Conservation (phyloP, 2,797 vertebrate genomes). For the Micrastur ruficollis region DNA sequence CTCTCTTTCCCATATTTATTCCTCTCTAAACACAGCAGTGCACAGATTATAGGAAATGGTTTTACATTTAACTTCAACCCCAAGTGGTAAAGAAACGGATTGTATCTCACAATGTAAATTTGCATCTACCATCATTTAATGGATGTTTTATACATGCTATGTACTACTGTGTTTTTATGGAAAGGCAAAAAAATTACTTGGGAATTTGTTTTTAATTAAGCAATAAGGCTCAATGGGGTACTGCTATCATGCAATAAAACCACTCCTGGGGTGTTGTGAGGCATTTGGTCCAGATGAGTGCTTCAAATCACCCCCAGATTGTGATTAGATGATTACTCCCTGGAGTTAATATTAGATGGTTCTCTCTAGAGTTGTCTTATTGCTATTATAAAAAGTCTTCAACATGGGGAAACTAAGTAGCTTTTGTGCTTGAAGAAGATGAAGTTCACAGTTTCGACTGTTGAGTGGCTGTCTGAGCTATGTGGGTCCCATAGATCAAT, state of each 20-base stretch:
- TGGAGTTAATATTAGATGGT: constrained; percentile 51
- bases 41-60: constrained; percentile 33
- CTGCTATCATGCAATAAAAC: constrained; percentile 64
- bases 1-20: constrained; percentile 27
- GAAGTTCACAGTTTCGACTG: background rate
- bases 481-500: background rate
- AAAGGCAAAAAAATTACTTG: constrained; percentile 67
- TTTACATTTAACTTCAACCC: constrained; percentile 52
- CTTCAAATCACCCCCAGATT: constrained; percentile 71
- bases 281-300: constrained; percentile 67
- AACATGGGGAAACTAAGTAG: constrained; percentile 30
- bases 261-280: constrained; percentile 65
- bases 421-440: constrained; percentile 30
- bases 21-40: constrained; percentile 46
- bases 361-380: constrained; percentile 61
- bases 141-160: constrained; percentile 49
- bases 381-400: constrained; percentile 64
- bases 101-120: constrained; percentile 30
- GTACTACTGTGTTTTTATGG: constrained; percentile 58
- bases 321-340: constrained; percentile 72
- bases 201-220: constrained; percentile 80
- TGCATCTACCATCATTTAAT: constrained; percentile 59
- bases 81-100: constrained; percentile 28
- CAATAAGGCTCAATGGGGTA: constrained; percentile 71
- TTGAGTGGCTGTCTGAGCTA: constrained; percentile 1